Conservation (phyloP, 2,888 invertebrate genomes). For the Lithophane leautieri region DNA sequence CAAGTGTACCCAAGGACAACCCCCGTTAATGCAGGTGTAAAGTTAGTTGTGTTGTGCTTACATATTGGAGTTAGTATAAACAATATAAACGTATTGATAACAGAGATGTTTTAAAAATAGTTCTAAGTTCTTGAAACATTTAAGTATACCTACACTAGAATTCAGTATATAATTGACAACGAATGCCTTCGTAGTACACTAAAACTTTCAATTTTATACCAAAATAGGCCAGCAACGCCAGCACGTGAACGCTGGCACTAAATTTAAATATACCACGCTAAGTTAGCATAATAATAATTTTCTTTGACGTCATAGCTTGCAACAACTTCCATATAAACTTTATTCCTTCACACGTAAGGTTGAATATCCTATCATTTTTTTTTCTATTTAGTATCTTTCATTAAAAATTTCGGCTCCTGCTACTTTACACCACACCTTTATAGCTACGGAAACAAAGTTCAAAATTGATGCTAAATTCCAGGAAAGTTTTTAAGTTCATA, state of each 20-base stretch:
- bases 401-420: slow-evolving; percentile 26
- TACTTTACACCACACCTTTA: slow-evolving; percentile 12
- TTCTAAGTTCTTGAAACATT: neutral
- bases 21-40: too few relatives aligned
- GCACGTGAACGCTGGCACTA: slow-evolving; percentile 54
- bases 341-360: slow-evolving; percentile 49
- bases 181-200: slow-evolving; percentile 28
- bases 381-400: slow-evolving; percentile 19
- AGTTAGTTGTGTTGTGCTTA: too few relatives aligned
- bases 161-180: slow-evolving; percentile 26
- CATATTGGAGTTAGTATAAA: too few relatives aligned
- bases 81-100: neutral
- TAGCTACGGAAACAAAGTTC: slow-evolving; percentile 13
- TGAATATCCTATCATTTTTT: slow-evolving; percentile 23
- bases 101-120: neutral
- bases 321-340: slow-evolving; percentile 56
- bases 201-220: slow-evolving; percentile 62
- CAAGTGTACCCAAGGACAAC: too few relatives aligned
- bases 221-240: slow-evolving; percentile 69
- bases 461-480: slow-evolving; percentile 2
- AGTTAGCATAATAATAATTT: slow-evolving; percentile 74
- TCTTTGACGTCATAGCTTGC: slow-evolving; percentile 80
- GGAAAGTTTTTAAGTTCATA: slow-evolving; percentile 11
- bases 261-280: slow-evolving; percentile 60
- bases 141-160: neutral